Evolutionary conservation across 2,113 vertebrate species (phyloP), one percentile per base, ranked within the genome.

Genomic region (Cinclus cinclus): DNA sequence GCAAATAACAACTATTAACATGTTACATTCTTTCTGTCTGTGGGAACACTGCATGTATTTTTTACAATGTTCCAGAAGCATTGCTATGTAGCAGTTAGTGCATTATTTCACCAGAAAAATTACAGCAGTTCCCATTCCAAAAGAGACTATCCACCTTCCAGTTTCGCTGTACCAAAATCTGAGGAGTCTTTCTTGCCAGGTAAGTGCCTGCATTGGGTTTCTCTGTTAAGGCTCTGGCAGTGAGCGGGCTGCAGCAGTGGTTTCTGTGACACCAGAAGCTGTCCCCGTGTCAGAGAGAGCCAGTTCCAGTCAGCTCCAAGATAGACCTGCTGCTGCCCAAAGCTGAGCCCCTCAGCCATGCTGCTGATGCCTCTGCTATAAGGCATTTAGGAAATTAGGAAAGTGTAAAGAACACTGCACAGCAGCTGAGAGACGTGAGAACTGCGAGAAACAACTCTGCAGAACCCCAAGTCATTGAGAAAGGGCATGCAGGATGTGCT

Each of bases 251-350:
- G 35, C 14, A 69, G 15, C 6, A 2, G 10, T 20, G 18, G 10
- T 15, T n/a, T 56, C 74, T 58, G 4, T 24, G 17, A 64, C 44
- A 73, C 9, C 21, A 83, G 53, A n/a, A 89, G 28, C 19, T 82
- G 49, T 2, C 25, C 10, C 19, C 1, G 0, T 19, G 50, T 30
- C 2, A 3, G n/a, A 41, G 14, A 44, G 11, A 69, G 31, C 8
- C 41, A 73, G n/a, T 33, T 56, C 21, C 31, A 64, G 22, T 3
- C 8, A 11, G 24, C 59, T 70, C 33, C 17, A 67, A n/a, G 27
- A 47, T 1, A 6, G 42, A 71, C 2, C 41, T 50, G 10, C 46
- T 60, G 11, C 50, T 83, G 46, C n/a, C 10, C 62, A 47, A 65
- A 70, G n/a, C 41, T 35, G 33, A 82, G 24, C 11, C 27, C 11